Evolutionary conservation across 2,888 invertebrate species (phyloP), one percentile per base, ranked within the genome.

Genomic region (Drosophila ustulata): DNA sequence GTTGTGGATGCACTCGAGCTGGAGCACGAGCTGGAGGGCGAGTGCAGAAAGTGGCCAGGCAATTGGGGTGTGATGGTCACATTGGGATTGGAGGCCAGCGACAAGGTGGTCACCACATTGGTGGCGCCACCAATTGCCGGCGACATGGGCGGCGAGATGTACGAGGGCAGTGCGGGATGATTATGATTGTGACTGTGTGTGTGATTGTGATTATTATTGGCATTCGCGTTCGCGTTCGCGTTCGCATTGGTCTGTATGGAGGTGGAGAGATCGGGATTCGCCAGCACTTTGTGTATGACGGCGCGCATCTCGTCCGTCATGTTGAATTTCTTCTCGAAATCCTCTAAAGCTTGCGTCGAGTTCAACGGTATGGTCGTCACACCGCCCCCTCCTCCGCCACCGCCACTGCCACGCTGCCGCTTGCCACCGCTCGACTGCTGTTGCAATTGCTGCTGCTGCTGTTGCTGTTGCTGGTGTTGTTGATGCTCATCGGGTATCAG

Each of bases 271-370:
- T 92, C 92, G 6, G 92, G 91, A 89, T 92, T 92, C 55, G 91
- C 88, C 28, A 92, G 71, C 23, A 92, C 91, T 62, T 92, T 92
- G 51, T 91, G 91, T 37, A 92, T 91, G n/a, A 92, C 91, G 8
- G 91, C 91, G 30, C 90, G 89, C 91, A 91, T 91, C 81, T 91
- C 91, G 58, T 91, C 91, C 4, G 91, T 90, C 91, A 91, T 92
- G 81, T 91, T 91, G 64, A 89, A 92, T 66, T 91, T 91, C 74
- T 91, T 90, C 63, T 91, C 91, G 32, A 91, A 90, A 66, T 91
- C 91, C 61, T 91, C 90, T 26, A 91, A 69, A 1, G 91, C 89
- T 26, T 89, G 82, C 2, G 90, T 80, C 0, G 91, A 90, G 52
- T 91, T 91, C 3, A 91, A 70, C 4, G 89, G 85, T 57, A 90